Percentiles rank a stretch among this genome's conserved stretches.
Evolutionary conservation across 2,113 vertebrate genomes (phyloP).

Genomic region (Phycodurus eques): DNA sequence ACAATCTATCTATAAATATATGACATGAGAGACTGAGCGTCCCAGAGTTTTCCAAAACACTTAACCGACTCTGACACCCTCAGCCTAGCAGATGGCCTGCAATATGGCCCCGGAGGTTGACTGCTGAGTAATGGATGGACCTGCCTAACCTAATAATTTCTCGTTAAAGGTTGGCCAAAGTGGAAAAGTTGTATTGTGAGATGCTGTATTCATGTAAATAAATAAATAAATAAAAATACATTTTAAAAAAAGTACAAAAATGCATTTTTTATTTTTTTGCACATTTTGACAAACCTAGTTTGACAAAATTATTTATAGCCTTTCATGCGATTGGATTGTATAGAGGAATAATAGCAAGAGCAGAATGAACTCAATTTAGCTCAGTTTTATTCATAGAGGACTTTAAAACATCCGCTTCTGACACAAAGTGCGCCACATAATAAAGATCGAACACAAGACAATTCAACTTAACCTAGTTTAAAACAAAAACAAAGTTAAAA

Average conservation of each 20-base stretch:
- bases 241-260: too few species aligned
- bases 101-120: slow-evolving; percentile 41
- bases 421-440: too few species aligned
- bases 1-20: slow-evolving; percentile 41
- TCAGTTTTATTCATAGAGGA: too few species aligned
- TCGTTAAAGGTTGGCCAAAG: slow-evolving; percentile 32
- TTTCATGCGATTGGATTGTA: too few species aligned
- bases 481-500: too few species aligned
- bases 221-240: neutral
- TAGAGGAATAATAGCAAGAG: neutral
- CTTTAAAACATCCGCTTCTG: too few species aligned
- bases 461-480: too few species aligned
- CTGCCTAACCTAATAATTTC: slow-evolving; percentile 21
- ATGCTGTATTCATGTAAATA: neutral
- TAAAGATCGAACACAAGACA: too few species aligned
- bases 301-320: neutral
- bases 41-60: slow-evolving; percentile 45
- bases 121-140: slow-evolving; percentile 46
- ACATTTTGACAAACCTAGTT: neutral
- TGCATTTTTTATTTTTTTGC: neutral
- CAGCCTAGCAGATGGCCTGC: slow-evolving; percentile 52
- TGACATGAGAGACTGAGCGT: slow-evolving; percentile 42
- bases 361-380: neutral
- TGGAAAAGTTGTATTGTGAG: neutral
- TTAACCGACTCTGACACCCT: slow-evolving; percentile 19